phyloP scores from a whole-genome alignment of 1,140 invertebrate species.

The Wiebesia pumilae region DNA sequence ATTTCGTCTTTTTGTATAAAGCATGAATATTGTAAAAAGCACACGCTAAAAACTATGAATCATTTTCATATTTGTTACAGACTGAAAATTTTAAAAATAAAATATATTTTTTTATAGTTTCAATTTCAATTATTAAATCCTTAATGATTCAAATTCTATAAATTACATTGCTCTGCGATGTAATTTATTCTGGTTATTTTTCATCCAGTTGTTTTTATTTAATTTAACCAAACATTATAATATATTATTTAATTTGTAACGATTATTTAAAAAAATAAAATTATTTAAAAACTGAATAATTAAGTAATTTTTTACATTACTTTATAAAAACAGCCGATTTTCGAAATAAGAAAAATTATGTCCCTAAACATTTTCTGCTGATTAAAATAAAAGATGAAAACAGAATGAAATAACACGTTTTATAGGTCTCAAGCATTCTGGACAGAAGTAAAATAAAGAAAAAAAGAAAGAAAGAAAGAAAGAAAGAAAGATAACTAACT shows the following conservation, averaged over 20 bases:
- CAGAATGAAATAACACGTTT: conserved; percentile 6
- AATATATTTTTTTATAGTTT: neutral
- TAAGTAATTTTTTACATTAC: neutral
- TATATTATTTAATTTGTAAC: too few relatives aligned
- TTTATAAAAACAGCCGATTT: neutral
- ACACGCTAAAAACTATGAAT: neutral
- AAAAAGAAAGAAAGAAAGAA: neutral
- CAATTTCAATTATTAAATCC: neutral
- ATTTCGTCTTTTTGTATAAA: neutral
- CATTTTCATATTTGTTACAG: neutral
- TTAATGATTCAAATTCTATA: neutral
- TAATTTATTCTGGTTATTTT: too few relatives aligned
- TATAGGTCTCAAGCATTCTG: neutral
- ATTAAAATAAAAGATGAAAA: conserved; percentile 23
- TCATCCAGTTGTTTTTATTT: too few relatives aligned
- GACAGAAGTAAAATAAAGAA: neutral
- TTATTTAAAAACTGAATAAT: neutral
- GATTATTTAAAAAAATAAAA: neutral
- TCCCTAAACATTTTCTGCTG: neutral
- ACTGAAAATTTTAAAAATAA: neutral
- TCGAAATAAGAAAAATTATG: neutral
- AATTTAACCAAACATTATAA: too few relatives aligned
- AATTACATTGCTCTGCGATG: too few relatives aligned
- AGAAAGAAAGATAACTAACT: neutral
- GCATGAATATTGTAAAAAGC: conserved; percentile 3